Base-by-base conservation (phyloP, 2,888 invertebrate species). In the Amiota mariae region DNA sequence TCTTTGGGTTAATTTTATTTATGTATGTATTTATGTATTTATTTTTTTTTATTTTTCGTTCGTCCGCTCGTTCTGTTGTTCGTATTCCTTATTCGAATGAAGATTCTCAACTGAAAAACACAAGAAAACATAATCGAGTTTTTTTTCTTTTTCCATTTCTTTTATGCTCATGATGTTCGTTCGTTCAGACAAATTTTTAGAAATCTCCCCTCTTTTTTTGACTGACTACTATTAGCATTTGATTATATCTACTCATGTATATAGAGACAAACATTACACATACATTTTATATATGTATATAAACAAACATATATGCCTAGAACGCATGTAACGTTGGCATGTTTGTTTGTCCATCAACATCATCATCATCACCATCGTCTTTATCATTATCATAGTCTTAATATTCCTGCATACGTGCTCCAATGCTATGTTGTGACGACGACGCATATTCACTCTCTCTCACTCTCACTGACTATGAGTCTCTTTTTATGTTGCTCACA, bases 21-120 rank as follows among this genome's bases (percentile, higher is more conserved):
- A 66, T 54, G 13, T 36, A 36, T 63, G 46, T 63, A 12, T 36
- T 46, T 13, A 15, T 24, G 1, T 24, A 24, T 24, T 24, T 24
- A 2, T 24, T 49, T 12, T 1, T 57, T n/a, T 57, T 57, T 15
- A 57, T 59, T 70, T 79, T 68, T 76, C 77, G 77, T 74, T 56
- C 71, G 70, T 77, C 73, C 75, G 77, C 72, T 80, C 80, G 79
- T 78, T 74, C 79, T 77, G 80, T 84, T 84, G 84, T 67, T 51
- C 61, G 81, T 86, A 82, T 86, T 85, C 83, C 83, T 86, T 83
- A 82, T 83, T 76, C 82, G 78, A 81, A 84, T 57, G 57, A 86
- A 82, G 86, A 83, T 80, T 85, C 86, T 79, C 81, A 84, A 82
- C 83, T 81, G 24, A 81, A 82, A 81, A 81, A 81, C 82, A 82